A percentile compares a stretch with the other conserved stretches of the same genome.
Conservation (phyloP, 2,797 vertebrate genomes). For the Hephaestus fuliginosus region DNA sequence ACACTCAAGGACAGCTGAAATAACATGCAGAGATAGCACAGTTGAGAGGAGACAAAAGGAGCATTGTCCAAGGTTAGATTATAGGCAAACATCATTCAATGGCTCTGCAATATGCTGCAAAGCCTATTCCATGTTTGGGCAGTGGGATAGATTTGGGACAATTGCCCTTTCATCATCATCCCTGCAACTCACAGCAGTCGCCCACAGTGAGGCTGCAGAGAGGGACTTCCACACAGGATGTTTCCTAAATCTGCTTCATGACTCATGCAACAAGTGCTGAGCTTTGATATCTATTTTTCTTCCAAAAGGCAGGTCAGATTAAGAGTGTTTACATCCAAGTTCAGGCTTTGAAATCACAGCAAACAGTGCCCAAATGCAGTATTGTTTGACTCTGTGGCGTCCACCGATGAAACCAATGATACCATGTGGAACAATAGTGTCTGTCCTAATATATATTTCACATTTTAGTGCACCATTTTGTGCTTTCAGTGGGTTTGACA, state of each 20-base stretch:
- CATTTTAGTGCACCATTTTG: not conserved
- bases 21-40: slow-evolving; percentile 32
- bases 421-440: not conserved
- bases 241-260: slow-evolving; percentile 38
- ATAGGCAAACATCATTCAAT: slow-evolving; percentile 45
- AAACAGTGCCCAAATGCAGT: fast-evolving
- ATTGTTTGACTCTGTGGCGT: not conserved
- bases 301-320: not conserved
- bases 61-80: slow-evolving; percentile 51
- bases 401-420: not conserved
- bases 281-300: slow-evolving; percentile 29
- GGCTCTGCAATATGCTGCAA: slow-evolving; percentile 42
- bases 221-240: slow-evolving; percentile 58
- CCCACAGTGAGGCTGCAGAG: slow-evolving; percentile 57
- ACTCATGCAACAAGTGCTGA: slow-evolving; percentile 59
- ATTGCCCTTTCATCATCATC: slow-evolving; percentile 67
- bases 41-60: slow-evolving; percentile 42
- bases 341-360: not conserved
- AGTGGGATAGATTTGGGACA: slow-evolving; percentile 57
- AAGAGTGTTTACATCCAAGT: not conserved
- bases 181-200: slow-evolving; percentile 46
- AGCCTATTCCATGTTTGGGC: slow-evolving; percentile 44
- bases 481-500: not conserved
- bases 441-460: not conserved
- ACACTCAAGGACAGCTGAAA: slow-evolving; percentile 36